These are phyloP conservation scores for Myopa tessellatipennis DNA, from an alignment of 2,888 invertebrate genomes.

Conservation along the genomic window DNA sequence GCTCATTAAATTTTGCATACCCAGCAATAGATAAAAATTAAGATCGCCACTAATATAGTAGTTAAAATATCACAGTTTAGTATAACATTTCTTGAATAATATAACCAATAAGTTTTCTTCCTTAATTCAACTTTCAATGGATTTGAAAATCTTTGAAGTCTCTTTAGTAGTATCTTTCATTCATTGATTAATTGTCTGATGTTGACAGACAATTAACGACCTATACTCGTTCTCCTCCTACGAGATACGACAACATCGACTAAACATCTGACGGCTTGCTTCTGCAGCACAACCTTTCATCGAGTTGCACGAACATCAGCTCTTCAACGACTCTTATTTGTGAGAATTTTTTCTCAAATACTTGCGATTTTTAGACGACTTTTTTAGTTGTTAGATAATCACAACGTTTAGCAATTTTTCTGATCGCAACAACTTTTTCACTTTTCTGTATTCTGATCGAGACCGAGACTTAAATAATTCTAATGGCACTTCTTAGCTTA, in stretches of 20 bases:
- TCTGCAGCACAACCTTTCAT: constrained; percentile 57
- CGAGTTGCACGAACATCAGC: constrained; percentile 53
- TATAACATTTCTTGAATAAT: no score
- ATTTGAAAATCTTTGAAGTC: no score
- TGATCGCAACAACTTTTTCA: background rate
- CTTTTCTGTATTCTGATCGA: background rate
- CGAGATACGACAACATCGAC: background rate
- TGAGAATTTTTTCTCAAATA: constrained; percentile 9
- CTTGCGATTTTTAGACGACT: constrained; percentile 29
- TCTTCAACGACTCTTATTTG: constrained; percentile 24
- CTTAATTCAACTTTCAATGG: no score
- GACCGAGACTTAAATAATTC: background rate
- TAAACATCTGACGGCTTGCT: background rate
- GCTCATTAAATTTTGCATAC: no score
- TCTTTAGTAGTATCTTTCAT: no score
- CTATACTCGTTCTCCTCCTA: no score
- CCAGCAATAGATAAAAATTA: no score
- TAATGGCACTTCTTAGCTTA: constrained; percentile 45
- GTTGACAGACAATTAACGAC: no score
- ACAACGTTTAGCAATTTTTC: constrained; percentile 15
- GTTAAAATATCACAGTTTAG: no score
- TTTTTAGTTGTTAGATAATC: constrained; percentile 38
- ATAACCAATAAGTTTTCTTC: no score
- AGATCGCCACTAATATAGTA: no score
- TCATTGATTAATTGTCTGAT: no score